Percentiles rank a stretch among this genome's conserved stretches.
These are phyloP conservation scores for Girardia tigrina DNA, from an alignment of 2,888 invertebrate genomes.

Conservation along the genomic window DNA sequence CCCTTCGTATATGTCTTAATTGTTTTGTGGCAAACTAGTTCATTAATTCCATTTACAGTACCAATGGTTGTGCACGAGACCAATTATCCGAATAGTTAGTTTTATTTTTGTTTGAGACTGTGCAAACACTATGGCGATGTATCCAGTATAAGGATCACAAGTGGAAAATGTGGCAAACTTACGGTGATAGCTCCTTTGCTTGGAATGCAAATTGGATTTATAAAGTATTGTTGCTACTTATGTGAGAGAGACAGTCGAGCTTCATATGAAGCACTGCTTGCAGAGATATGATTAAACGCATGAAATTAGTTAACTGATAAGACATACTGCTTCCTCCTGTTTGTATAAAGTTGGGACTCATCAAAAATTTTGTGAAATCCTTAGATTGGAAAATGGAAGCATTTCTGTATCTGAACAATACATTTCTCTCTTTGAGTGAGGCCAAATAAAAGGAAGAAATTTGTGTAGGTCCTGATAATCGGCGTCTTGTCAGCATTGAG, in stretches of 20 bases:
- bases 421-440: background rate
- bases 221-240: constrained; percentile 18
- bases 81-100: too few species aligned
- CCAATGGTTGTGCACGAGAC: too few species aligned
- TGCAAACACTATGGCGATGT: too few species aligned
- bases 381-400: constrained; percentile 1
- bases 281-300: background rate
- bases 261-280: background rate
- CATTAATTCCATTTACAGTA: too few species aligned
- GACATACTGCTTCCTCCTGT: background rate
- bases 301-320: background rate
- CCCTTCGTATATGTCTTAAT: too few species aligned
- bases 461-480: background rate
- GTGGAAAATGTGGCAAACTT: constrained; percentile 9
- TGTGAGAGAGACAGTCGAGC: constrained; percentile 17
- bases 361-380: constrained; percentile 23
- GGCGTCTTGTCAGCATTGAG: background rate
- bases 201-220: constrained; percentile 27
- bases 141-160: too few species aligned
- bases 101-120: too few species aligned
- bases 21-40: too few species aligned
- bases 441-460: background rate
- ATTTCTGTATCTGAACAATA: background rate
- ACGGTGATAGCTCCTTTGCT: constrained; percentile 16
- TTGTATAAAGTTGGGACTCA: constrained; percentile 15